These are phyloP conservation scores for Pyrocephalus nanus DNA, from an alignment of 2,797 vertebrate genomes.

Conservation along the genomic window DNA sequence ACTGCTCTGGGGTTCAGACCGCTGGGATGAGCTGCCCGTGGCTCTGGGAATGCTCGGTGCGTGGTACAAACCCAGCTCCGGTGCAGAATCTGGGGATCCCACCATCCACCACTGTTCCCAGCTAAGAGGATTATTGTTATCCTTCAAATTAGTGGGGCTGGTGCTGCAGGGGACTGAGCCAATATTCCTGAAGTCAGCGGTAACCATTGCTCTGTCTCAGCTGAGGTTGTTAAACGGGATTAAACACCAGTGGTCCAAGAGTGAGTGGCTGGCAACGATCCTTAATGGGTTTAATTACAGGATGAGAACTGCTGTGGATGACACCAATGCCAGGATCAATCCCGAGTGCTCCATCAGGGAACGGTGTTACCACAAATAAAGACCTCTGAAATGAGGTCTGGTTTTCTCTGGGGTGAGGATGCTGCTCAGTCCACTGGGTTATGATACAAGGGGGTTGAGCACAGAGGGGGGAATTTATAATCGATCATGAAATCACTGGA, in stretches of 20 bases:
- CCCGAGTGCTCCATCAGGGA: neutral
- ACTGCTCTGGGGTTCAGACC: neutral
- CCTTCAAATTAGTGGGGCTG: neutral
- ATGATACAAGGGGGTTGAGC: neutral
- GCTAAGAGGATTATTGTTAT: neutral
- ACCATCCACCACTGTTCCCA: neutral
- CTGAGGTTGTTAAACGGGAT: neutral
- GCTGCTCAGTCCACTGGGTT: no score
- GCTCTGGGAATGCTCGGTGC: rapidly evolving
- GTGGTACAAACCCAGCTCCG: neutral
- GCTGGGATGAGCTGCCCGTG: neutral
- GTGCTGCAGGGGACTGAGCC: neutral
- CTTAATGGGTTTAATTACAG: neutral
- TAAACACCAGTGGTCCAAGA: neutral
- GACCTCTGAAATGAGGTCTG: neutral
- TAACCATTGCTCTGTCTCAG: neutral
- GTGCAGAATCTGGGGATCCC: neutral
- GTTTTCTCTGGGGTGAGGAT: neutral
- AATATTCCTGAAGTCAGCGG: neutral
- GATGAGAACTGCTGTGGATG: neutral
- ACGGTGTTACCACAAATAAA: neutral
- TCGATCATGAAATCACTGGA: neutral
- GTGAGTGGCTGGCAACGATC: neutral
- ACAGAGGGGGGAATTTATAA: neutral
- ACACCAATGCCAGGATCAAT: neutral